These are phyloP conservation scores for Caranx ignobilis DNA, from an alignment of 2,113 vertebrate genomes.

Conservation along the genomic window DNA sequence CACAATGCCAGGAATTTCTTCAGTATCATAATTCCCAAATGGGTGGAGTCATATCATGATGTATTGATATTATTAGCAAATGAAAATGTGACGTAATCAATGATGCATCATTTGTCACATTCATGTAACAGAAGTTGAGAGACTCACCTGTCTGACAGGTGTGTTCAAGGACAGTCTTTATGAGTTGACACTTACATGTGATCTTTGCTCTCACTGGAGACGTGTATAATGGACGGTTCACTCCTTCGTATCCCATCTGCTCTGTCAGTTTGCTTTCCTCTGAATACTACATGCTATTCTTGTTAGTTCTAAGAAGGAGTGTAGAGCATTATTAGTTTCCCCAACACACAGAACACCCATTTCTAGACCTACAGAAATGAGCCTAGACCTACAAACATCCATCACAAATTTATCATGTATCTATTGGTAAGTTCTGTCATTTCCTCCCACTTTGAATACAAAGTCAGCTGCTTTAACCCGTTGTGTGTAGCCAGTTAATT, in stretches of 20 bases:
- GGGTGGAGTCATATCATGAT: neutral
- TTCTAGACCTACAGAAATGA: neutral
- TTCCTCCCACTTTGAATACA: neutral
- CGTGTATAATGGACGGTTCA: neutral
- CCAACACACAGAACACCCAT: neutral
- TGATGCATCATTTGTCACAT: neutral
- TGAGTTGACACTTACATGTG: conserved; percentile 1
- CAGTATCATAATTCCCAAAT: neutral
- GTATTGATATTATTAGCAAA: neutral
- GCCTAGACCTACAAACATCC: neutral
- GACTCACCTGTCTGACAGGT: neutral
- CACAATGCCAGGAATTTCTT: neutral
- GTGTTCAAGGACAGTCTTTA: conserved; percentile 12
- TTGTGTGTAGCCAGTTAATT: conserved; percentile 14
- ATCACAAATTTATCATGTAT: neutral
- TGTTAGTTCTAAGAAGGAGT: neutral
- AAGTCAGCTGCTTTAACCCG: neutral
- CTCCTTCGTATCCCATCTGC: neutral
- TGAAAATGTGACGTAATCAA: neutral
- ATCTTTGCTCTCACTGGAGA: conserved; percentile 50
- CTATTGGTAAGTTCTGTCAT: neutral
- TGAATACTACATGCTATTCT: neutral
- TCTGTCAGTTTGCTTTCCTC: neutral
- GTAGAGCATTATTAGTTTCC: neutral
- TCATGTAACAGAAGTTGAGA: neutral